phyloP scores from a whole-genome alignment of 2,888 invertebrate genomes.

The Drosophila basisetae region DNA sequence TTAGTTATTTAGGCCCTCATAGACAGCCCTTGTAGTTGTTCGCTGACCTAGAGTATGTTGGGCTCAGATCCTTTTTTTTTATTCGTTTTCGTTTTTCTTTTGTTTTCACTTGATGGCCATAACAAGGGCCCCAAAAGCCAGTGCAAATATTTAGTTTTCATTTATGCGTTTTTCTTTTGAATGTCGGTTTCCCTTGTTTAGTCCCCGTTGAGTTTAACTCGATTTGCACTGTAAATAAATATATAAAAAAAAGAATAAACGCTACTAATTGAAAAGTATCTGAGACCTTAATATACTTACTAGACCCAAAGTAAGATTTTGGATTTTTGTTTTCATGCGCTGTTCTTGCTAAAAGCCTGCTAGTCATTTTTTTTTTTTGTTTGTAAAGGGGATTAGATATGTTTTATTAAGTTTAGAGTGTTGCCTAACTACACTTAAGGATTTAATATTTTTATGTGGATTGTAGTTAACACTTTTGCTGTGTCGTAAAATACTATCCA shows the following conservation, averaged over 20 bases:
- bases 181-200: constrained; percentile 33
- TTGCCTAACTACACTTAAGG: not conserved
- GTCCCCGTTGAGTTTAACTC: constrained; percentile 62
- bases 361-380: constrained; percentile 24
- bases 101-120: constrained; percentile 45
- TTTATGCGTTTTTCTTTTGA: constrained; percentile 65
- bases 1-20: constrained; percentile 76
- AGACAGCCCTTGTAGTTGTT: constrained; percentile 50
- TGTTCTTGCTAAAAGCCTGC: not conserved
- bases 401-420: not conserved
- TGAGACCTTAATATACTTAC: constrained; percentile 6
- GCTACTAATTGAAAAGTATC: constrained; percentile 53
- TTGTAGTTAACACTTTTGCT: not conserved
- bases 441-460: not conserved
- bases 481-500: not conserved
- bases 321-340: not conserved
- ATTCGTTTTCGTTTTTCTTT: constrained; percentile 26
- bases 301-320: constrained; percentile 5
- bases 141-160: constrained; percentile 79
- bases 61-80: constrained; percentile 34
- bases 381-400: constrained; percentile 1
- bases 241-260: not conserved
- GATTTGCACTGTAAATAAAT: constrained; percentile 50
- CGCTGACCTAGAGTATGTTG: constrained; percentile 10
- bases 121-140: constrained; percentile 59